Evolutionary conservation across 2,888 invertebrate genomes (phyloP).

Genomic region (Archaeoteleia sp.): DNA sequence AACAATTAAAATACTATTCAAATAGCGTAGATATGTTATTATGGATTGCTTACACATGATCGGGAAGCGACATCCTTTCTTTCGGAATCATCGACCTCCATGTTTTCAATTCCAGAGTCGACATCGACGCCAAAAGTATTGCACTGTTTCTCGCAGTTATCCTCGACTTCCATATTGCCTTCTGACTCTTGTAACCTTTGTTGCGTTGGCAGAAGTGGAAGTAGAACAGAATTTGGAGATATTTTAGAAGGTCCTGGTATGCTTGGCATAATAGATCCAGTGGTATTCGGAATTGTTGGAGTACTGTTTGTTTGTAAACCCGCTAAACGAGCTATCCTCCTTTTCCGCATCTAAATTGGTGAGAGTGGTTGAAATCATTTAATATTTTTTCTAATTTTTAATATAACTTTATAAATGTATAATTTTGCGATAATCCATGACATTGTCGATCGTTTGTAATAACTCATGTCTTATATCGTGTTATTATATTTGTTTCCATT

Average conservation of each 20-base stretch:
- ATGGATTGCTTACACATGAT: conserved; percentile 67
- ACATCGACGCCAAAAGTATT: conserved; percentile 78
- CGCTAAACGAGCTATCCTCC: conserved; percentile 84
- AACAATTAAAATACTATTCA: neutral
- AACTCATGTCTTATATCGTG: too few relatives aligned
- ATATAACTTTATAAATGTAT: too few relatives aligned
- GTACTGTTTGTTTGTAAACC: conserved; percentile 78
- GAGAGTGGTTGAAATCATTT: too few relatives aligned
- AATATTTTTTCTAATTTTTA: too few relatives aligned
- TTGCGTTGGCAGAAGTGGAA: conserved; percentile 66
- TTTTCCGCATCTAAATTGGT: conserved; percentile 88
- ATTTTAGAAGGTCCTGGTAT: conserved; percentile 71
- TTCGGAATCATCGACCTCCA: conserved; percentile 80
- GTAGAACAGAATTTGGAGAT: conserved; percentile 62
- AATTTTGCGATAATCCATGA: too few relatives aligned
- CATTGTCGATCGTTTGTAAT: too few relatives aligned
- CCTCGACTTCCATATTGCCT: conserved; percentile 79
- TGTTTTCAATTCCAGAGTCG: conserved; percentile 85
- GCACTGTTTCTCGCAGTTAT: conserved; percentile 74
- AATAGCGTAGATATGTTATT: neutral
- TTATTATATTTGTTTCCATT: too few relatives aligned
- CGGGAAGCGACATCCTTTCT: conserved; percentile 68
- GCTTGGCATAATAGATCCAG: conserved; percentile 70
- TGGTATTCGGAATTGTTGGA: conserved; percentile 73
- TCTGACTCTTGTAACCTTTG: conserved; percentile 58